Percentiles rank a stretch among this genome's conserved stretches.
phyloP scores from a whole-genome alignment of 2,113 vertebrate genomes.

The Rhynchomys soricoides region DNA sequence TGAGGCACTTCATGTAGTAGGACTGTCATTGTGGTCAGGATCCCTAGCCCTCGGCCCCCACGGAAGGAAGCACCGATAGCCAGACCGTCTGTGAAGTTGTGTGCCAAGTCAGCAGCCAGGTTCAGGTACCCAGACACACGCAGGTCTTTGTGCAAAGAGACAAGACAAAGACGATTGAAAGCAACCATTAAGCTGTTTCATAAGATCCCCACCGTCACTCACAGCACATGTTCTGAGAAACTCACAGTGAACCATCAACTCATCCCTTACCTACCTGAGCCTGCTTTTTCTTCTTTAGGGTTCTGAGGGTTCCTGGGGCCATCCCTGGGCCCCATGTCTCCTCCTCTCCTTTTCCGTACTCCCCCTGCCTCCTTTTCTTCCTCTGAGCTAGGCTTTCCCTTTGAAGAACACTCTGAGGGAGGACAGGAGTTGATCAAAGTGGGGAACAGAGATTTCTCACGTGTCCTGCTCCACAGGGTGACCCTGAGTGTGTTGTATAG shows the following conservation, averaged over 20 bases:
- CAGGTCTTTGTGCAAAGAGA: slow-evolving; percentile 86
- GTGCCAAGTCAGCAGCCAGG: slow-evolving; percentile 94
- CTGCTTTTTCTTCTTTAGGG: slow-evolving; percentile 50
- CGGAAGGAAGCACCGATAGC: slow-evolving; percentile 95
- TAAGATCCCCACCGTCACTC: background rate
- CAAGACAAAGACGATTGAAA: background rate
- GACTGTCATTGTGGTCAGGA: slow-evolving; percentile 93
- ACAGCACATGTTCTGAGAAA: background rate
- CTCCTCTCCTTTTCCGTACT: slow-evolving; percentile 45
- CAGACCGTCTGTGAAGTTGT: slow-evolving; percentile 95
- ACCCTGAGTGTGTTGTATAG: background rate
- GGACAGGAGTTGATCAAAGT: background rate
- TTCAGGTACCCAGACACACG: slow-evolving; percentile 94
- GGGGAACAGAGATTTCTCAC: background rate
- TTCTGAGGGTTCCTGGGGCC: slow-evolving; percentile 41
- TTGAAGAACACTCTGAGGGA: slow-evolving; percentile 43
- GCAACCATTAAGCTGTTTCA: background rate
- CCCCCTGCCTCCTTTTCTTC: slow-evolving; percentile 80
- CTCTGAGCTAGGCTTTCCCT: slow-evolving; percentile 70
- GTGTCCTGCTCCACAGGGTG: background rate
- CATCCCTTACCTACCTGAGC: slow-evolving; percentile 72
- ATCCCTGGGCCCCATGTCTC: slow-evolving; percentile 38
- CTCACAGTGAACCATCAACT: background rate
- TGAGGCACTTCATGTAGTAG: slow-evolving; percentile 95
- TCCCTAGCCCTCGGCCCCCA: slow-evolving; percentile 88